Evolutionary conservation across 2,113 vertebrate genomes (phyloP).

Genomic region (Australoheros scitulus): DNA sequence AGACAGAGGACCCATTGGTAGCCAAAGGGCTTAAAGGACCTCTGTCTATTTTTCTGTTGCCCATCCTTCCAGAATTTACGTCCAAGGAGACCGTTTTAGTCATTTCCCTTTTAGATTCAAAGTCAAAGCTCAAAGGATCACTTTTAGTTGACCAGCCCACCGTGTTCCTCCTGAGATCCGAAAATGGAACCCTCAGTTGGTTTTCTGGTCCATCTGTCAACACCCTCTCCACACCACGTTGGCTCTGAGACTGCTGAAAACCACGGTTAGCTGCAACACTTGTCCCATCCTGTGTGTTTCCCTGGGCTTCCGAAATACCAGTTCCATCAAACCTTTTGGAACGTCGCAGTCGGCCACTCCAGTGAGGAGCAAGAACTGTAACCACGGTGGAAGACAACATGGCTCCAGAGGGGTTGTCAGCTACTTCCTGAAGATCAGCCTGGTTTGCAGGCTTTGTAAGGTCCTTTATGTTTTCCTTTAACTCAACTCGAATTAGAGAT

Average conservation of each 20-base stretch:
- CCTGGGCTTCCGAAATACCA: constrained; percentile 35
- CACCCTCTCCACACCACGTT: constrained; percentile 18
- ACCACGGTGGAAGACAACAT: constrained; percentile 80
- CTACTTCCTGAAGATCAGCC: not conserved
- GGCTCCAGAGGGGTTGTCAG: not conserved
- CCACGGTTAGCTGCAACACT: not conserved
- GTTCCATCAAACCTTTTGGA: constrained; percentile 58
- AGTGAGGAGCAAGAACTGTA: constrained; percentile 76
- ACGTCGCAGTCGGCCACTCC: constrained; percentile 62
- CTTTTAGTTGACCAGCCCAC: constrained; percentile 67
- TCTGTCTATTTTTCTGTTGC: constrained; percentile 31
- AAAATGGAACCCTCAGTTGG: constrained; percentile 46
- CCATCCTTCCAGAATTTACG: constrained; percentile 22
- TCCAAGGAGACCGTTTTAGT: constrained; percentile 57
- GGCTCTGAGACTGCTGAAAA: constrained; percentile 29
- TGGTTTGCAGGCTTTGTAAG: constrained; percentile 12
- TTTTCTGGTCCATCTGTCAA: constrained; percentile 5
- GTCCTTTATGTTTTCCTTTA: constrained; percentile 16
- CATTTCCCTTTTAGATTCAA: constrained; percentile 48
- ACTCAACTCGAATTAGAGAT: not conserved
- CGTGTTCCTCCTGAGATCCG: constrained; percentile 46
- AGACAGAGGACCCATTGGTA: not conserved
- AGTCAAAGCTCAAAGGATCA: constrained; percentile 45
- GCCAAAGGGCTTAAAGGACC: not conserved
- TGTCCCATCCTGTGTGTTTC: constrained; percentile 34